A percentile compares a stretch with the other conserved stretches of the same genome.
Evolutionary conservation across 2,113 vertebrate genomes (phyloP).

Genomic region (Cheirogaleus medius): DNA sequence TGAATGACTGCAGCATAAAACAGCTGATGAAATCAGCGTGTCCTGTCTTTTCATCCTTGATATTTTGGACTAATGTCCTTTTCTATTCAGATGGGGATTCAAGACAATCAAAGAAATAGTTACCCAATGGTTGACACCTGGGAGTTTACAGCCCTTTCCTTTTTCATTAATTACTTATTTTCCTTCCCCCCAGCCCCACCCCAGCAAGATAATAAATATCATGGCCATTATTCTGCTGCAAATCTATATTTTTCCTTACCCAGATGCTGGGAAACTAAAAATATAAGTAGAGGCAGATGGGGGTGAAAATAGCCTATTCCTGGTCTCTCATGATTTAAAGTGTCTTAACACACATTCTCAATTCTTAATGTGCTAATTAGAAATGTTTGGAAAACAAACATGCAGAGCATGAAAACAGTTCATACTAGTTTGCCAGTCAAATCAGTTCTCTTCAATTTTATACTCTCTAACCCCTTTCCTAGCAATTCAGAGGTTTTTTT

Average conservation of each 20-base stretch:
- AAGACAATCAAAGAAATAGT: neutral
- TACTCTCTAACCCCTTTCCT: neutral
- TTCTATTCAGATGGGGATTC: neutral
- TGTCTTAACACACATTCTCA: neutral
- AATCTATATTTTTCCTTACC: neutral
- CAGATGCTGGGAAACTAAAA: conserved; percentile 7
- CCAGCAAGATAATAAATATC: neutral
- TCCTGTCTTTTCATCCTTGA: neutral
- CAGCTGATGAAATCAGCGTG: neutral
- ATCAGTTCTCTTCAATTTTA: conserved; percentile 2
- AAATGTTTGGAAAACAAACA: conserved; percentile 46
- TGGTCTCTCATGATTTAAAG: neutral
- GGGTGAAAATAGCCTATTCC: neutral
- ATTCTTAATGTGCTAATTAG: neutral
- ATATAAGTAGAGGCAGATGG: neutral
- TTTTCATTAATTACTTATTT: neutral
- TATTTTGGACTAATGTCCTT: neutral
- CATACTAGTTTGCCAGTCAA: neutral
- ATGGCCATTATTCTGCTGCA: neutral
- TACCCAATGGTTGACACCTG: neutral
- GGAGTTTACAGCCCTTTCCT: neutral
- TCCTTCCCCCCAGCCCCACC: neutral
- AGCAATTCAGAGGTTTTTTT: neutral
- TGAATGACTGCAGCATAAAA: neutral
- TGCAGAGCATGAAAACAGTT: neutral